Percentiles rank a stretch among this genome's conserved stretches.
phyloP scores from a whole-genome alignment of 2,113 vertebrate genomes.

The Pelodiscus sinensis region DNA sequence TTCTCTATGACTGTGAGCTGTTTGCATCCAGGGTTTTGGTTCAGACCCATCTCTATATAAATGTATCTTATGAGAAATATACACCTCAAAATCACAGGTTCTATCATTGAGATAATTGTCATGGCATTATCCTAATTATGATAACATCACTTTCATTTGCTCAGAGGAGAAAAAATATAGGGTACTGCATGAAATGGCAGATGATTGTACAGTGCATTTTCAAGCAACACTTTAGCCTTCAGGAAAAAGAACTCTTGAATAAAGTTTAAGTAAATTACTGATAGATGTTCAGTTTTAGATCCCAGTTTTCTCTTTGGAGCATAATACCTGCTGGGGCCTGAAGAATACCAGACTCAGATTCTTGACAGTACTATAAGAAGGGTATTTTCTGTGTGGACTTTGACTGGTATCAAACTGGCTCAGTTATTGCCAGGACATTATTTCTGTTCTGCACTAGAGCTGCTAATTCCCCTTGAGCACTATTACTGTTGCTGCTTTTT shows the following conservation, averaged over 20 bases:
- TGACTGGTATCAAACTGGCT: slow-evolving; percentile 73
- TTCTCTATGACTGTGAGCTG: background rate
- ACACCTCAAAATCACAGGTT: background rate
- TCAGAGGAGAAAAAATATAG: background rate
- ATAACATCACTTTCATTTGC: background rate
- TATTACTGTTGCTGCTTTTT: slow-evolving; percentile 75
- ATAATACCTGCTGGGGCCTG: background rate
- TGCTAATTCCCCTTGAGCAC: slow-evolving; percentile 73
- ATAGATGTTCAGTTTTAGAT: background rate
- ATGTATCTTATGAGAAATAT: background rate
- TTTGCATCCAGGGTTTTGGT: background rate
- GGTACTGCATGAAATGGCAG: background rate
- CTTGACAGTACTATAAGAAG: background rate
- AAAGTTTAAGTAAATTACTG: background rate
- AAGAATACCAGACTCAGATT: background rate
- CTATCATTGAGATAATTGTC: background rate
- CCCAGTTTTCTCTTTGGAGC: background rate
- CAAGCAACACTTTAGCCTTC: background rate
- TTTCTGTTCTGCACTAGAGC: slow-evolving; percentile 75
- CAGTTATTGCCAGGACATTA: slow-evolving; percentile 74
- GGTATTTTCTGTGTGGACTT: slow-evolving; percentile 57
- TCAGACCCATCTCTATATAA: background rate
- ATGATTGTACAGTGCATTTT: background rate
- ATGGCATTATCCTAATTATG: background rate
- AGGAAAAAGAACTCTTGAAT: background rate